Conservation (phyloP, 2,797 vertebrate genomes). For the Lateolabrax maculatus region DNA sequence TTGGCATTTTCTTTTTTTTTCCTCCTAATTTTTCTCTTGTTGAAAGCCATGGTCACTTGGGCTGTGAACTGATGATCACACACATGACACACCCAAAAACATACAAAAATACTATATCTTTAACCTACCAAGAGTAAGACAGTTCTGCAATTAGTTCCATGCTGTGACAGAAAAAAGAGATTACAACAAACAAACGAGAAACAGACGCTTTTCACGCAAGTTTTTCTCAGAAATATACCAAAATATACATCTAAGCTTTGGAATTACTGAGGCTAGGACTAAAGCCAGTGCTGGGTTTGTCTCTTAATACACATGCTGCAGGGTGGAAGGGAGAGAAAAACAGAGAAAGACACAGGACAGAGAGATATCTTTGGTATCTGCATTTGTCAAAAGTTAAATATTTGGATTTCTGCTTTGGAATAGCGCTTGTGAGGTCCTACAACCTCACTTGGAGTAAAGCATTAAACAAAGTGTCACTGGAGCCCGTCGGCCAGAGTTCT, state of each 20-base stretch:
- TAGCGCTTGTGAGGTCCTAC: slow-evolving; percentile 97
- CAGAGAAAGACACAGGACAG: slow-evolving; percentile 79
- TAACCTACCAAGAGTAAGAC: slow-evolving; percentile 99
- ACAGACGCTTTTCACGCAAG: slow-evolving; percentile 85
- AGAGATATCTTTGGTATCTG: slow-evolving; percentile 99
- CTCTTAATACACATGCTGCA: slow-evolving; percentile 99
- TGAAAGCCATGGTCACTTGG: slow-evolving; percentile 94
- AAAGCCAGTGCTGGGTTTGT: slow-evolving; percentile 99
- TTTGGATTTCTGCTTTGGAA: slow-evolving; percentile 99
- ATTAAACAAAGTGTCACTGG: slow-evolving; percentile 90
- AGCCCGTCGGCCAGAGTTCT: slow-evolving; percentile 77
- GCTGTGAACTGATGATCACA: slow-evolving; percentile 97
- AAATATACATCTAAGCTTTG: slow-evolving; percentile 99
- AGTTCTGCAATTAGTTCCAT: slow-evolving; percentile 97
- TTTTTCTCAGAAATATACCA: slow-evolving; percentile 99
- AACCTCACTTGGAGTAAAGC: slow-evolving; percentile 91
- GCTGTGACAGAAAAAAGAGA: slow-evolving; percentile 97
- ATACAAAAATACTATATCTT: slow-evolving; percentile 99
- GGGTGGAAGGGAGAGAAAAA: slow-evolving; percentile 89
- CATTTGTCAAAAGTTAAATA: slow-evolving; percentile 99
- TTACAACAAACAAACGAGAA: slow-evolving; percentile 95
- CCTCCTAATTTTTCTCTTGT: slow-evolving; percentile 58
- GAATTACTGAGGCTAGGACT: slow-evolving; percentile 99
- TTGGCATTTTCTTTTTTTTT: slow-evolving; percentile 62
- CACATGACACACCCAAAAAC: slow-evolving; percentile 96